A percentile compares a stretch with the other conserved stretches of the same genome.
phyloP scores from a whole-genome alignment of 2,888 invertebrate species.

The Lymantria dispar region DNA sequence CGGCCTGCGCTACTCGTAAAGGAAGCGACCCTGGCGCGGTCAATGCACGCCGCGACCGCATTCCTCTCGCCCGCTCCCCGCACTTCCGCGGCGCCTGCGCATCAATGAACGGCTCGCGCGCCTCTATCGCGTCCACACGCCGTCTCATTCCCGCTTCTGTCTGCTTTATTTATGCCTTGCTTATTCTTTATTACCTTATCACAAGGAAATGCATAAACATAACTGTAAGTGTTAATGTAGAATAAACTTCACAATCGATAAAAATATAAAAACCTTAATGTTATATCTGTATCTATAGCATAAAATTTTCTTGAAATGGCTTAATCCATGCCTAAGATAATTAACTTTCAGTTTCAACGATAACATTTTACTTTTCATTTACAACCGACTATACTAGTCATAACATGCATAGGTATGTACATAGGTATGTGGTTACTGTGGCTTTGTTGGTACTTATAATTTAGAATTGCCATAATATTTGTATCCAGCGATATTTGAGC shows the following conservation, averaged over 20 bases:
- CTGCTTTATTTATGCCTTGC: constrained; percentile 29
- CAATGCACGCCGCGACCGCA: constrained; percentile 81
- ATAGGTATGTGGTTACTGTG: no score
- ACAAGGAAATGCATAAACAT: constrained; percentile 14
- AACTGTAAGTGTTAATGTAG: constrained; percentile 1
- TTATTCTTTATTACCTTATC: constrained; percentile 25
- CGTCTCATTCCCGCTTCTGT: constrained; percentile 54
- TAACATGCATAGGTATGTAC: no score
- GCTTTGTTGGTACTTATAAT: no score
- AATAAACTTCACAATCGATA: constrained; percentile 8
- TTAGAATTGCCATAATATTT: no score
- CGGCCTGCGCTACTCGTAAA: constrained; percentile 79
- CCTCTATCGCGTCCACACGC: constrained; percentile 58
- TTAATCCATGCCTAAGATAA: constrained; percentile 1
- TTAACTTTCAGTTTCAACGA: constrained; percentile 30
- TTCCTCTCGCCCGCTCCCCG: constrained; percentile 66
- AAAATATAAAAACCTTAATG: background rate
- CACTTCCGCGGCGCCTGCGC: constrained; percentile 67
- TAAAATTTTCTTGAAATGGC: background rate
- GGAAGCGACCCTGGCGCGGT: constrained; percentile 82
- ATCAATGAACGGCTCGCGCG: constrained; percentile 79
- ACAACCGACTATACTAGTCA: background rate
- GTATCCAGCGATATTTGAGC: no score
- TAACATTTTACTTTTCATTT: constrained; percentile 15
- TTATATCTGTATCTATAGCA: background rate